phyloP scores from a whole-genome alignment of 2,797 vertebrate species.

The Enteromius fasciolatus region DNA sequence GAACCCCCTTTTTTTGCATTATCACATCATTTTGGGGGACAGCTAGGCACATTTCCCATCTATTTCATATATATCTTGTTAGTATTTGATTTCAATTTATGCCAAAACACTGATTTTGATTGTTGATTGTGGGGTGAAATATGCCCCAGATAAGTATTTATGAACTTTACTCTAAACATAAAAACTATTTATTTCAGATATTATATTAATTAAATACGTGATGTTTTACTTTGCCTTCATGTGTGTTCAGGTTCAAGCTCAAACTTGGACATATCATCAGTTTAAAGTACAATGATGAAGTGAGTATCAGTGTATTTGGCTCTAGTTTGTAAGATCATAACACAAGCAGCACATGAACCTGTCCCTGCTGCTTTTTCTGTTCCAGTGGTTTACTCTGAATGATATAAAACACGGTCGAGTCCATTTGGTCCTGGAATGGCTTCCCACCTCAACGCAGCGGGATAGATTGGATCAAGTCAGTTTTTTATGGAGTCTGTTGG shows the following conservation, averaged over 20 bases:
- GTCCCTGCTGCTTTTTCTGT: slow-evolving; percentile 22
- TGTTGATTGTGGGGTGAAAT: background rate
- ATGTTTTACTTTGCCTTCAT: background rate
- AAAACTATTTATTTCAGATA: background rate
- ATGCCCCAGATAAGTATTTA: background rate
- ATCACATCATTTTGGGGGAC: background rate
- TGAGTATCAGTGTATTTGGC: slow-evolving; percentile 58
- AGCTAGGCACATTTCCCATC: background rate
- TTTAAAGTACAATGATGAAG: slow-evolving; percentile 85
- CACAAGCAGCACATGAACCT: background rate
- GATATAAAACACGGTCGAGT: slow-evolving; percentile 81
- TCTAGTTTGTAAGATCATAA: background rate
- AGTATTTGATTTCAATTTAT: background rate
- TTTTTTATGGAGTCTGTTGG: background rate
- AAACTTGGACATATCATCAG: slow-evolving; percentile 79
- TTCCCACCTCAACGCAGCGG: slow-evolving; percentile 66
- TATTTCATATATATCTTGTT: background rate
- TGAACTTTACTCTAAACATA: background rate
- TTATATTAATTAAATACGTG: background rate
- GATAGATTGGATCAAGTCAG: slow-evolving; percentile 82
- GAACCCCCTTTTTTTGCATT: background rate
- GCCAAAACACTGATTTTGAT: background rate
- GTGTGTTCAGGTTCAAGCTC: slow-evolving; percentile 80
- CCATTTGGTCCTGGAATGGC: slow-evolving; percentile 79
- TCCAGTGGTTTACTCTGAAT: slow-evolving; percentile 81